phyloP scores from a whole-genome alignment of 2,888 invertebrate species.

The Mactromeris polynyma region DNA sequence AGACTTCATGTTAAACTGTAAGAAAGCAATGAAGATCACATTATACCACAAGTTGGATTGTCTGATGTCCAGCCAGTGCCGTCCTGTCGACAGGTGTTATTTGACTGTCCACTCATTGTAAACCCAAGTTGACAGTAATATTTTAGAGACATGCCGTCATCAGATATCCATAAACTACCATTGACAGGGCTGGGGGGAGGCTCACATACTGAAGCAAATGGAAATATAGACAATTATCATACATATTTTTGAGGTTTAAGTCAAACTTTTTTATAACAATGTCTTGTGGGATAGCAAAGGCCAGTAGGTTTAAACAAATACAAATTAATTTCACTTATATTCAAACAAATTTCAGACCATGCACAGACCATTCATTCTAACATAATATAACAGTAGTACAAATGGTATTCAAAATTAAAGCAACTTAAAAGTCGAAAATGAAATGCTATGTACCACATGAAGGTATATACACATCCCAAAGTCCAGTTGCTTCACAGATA shows the following conservation, averaged over 20 bases:
- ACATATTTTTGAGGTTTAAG: no score
- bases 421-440: neutral
- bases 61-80: conserved; percentile 54
- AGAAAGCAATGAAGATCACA: neutral
- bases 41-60: conserved; percentile 59
- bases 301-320: no score
- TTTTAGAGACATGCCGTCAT: conserved; percentile 48
- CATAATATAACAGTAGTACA: no score
- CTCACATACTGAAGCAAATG: conserved; percentile 52
- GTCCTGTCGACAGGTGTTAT: conserved; percentile 47
- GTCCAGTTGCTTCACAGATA: conserved; percentile 42
- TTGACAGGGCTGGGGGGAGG: conserved; percentile 42
- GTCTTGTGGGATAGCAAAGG: no score
- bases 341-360: no score
- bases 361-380: no score
- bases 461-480: conserved; percentile 41
- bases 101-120: conserved; percentile 41
- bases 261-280: no score
- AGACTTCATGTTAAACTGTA: no score
- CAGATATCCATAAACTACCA: conserved; percentile 59
- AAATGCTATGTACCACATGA: conserved; percentile 41
- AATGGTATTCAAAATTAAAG: no score
- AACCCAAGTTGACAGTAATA: conserved; percentile 56
- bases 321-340: no score
- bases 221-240: neutral